Evolutionary conservation across 2,113 vertebrate species (phyloP), one percentile per base, ranked within the genome.

Genomic region (Hippocampus abdominalis): DNA sequence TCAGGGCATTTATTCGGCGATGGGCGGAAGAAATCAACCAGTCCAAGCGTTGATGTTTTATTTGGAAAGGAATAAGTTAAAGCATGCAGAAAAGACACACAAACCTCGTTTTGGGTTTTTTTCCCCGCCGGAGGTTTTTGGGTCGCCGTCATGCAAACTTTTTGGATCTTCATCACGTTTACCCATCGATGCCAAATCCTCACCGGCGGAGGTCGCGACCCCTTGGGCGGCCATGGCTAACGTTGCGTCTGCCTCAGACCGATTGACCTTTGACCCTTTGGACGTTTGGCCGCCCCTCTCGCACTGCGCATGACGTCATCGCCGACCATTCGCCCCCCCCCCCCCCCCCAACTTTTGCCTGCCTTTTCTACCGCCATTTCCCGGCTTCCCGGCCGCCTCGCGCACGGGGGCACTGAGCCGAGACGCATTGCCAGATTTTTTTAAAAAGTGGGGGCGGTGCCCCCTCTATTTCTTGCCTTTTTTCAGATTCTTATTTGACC

Each of bases 1-100:
- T 64, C 46, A 42, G 29, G n/a, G 27, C 27, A 27, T 27, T 27
- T 27, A 27, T 27, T 27, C 27, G 27, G n/a, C n/a, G n/a, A n/a
- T n/a, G n/a, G n/a, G 32, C 13, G 2, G 15, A 15, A 27, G 18
- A 32, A 32, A 60, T 60, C 27, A 60, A 60, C 2, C 27, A 32
- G 27, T 60, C 25, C 57, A 60, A 60, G 57, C 7, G 27, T 32
- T 25, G 57, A 15, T 60, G 15, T 32, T 60, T 60, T 60, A 60
- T 60, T 60, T 60, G 32, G 57, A 32, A 60, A 60, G 15, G 27
- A 60, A 60, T 60, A 60, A 32, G 57, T 60, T 60, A 60, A 18
- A 60, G 32, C 57, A 60, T 60, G 57, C 57, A 60, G 5, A 36
- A 60, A 60, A 25, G 11, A 60, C 57, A 57, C 23, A 57, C 57